Conservation (phyloP, 2,797 vertebrate species). For the Mionectes olivaceus region DNA sequence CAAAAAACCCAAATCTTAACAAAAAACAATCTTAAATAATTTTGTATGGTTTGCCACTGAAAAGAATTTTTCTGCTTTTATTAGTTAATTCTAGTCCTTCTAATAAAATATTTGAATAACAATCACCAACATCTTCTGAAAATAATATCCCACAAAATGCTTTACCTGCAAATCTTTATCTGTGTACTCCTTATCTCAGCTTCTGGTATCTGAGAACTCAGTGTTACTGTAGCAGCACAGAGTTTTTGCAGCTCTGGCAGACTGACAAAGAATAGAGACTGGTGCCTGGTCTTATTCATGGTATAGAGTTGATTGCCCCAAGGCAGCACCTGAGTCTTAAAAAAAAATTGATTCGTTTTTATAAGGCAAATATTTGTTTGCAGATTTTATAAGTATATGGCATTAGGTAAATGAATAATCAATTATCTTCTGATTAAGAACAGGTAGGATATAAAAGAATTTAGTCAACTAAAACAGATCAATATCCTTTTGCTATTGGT, state of each 20-base stretch:
- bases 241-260: slow-evolving; percentile 84
- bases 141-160: neutral
- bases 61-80: neutral
- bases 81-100: neutral
- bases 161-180: slow-evolving; percentile 89
- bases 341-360: neutral
- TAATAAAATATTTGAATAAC: neutral
- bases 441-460: neutral
- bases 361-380: neutral
- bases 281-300: slow-evolving; percentile 77
- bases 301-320: slow-evolving; percentile 10
- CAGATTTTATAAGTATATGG: neutral
- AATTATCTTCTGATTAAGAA: neutral
- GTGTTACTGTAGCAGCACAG: slow-evolving; percentile 75
- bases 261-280: slow-evolving; percentile 82
- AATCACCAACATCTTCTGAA: neutral
- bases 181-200: slow-evolving; percentile 81
- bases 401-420: neutral
- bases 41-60: neutral
- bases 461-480: neutral
- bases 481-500: neutral
- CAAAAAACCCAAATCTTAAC: neutral
- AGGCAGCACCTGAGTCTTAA: neutral
- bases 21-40: neutral
- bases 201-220: slow-evolving; percentile 64